Evolutionary conservation across 2,797 vertebrate genomes (phyloP).

Genomic region (Xenentodon cancila): DNA sequence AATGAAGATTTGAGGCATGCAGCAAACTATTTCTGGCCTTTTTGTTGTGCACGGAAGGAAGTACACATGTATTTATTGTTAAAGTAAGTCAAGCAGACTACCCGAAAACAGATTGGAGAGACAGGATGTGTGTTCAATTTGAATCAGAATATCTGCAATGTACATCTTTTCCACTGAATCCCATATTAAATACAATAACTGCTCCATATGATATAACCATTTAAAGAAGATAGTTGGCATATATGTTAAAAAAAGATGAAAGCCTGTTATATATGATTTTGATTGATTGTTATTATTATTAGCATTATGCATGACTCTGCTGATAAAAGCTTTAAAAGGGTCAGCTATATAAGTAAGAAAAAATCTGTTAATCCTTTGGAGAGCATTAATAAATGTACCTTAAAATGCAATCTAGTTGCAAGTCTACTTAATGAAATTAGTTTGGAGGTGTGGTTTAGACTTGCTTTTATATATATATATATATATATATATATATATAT

Average conservation of each 20-base stretch:
- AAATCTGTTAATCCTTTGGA: too few relatives aligned
- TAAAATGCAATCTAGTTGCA: too few relatives aligned
- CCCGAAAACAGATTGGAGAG: conserved; percentile 66
- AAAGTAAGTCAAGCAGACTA: conserved; percentile 80
- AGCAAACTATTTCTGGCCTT: conserved; percentile 52
- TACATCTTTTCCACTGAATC: conserved; percentile 65
- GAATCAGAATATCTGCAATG: conserved; percentile 75
- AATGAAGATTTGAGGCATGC: conserved; percentile 67
- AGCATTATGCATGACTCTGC: conserved; percentile 64
- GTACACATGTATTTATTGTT: conserved; percentile 78
- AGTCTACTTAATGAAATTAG: too few relatives aligned
- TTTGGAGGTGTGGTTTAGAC: too few relatives aligned
- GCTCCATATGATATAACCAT: conserved; percentile 60
- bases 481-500: too few relatives aligned
- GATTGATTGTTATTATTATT: too few relatives aligned
- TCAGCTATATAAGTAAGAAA: too few relatives aligned
- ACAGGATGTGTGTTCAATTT: conserved; percentile 70
- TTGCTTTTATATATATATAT: too few relatives aligned
- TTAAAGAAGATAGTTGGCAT: conserved; percentile 71
- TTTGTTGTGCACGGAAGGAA: conserved; percentile 45
- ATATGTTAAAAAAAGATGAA: conserved; percentile 67
- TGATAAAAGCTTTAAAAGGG: conserved; percentile 41
- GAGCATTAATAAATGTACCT: too few relatives aligned
- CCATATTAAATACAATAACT: conserved; percentile 64
- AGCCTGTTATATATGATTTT: conserved; percentile 68